Conservation (phyloP, 2,797 vertebrate species). For the Lates japonicus region DNA sequence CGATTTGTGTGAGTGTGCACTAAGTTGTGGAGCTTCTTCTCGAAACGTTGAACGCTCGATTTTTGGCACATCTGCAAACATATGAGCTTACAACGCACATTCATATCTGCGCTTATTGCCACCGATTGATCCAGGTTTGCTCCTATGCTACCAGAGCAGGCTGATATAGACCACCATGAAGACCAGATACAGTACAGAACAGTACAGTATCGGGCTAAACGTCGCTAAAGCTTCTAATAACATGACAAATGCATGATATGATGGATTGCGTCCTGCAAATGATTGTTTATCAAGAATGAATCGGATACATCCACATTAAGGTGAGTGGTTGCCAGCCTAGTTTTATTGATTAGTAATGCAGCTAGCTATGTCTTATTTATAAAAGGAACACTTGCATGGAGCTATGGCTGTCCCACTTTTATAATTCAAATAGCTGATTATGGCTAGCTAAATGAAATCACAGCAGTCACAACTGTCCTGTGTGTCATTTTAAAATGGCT, state of each 20-base stretch:
- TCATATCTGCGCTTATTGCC: conserved; percentile 16
- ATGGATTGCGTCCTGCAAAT: not conserved
- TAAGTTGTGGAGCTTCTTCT: not conserved
- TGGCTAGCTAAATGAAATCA: not conserved
- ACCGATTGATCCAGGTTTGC: conserved; percentile 10
- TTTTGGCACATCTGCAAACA: not conserved
- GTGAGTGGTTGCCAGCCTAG: conserved; percentile 43
- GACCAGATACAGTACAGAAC: conserved; percentile 2
- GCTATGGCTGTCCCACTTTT: not conserved
- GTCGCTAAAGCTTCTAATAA: not conserved
- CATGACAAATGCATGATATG: conserved; percentile 10
- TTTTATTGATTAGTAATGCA: conserved; percentile 13
- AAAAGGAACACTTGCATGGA: not conserved
- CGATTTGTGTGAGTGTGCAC: no score
- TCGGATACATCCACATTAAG: conserved; percentile 15
- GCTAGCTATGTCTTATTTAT: not conserved
- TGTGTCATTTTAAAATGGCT: conserved; percentile 1
- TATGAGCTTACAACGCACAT: conserved; percentile 4
- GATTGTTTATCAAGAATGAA: not conserved
- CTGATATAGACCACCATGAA: conserved; percentile 36
- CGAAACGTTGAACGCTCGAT: not conserved
- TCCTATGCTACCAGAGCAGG: conserved; percentile 31
- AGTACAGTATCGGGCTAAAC: not conserved
- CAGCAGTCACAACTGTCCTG: not conserved
- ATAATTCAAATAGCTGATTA: not conserved